phyloP scores from a whole-genome alignment of 92 coral and sea anemone genomes.

The Porites evermanni region DNA sequence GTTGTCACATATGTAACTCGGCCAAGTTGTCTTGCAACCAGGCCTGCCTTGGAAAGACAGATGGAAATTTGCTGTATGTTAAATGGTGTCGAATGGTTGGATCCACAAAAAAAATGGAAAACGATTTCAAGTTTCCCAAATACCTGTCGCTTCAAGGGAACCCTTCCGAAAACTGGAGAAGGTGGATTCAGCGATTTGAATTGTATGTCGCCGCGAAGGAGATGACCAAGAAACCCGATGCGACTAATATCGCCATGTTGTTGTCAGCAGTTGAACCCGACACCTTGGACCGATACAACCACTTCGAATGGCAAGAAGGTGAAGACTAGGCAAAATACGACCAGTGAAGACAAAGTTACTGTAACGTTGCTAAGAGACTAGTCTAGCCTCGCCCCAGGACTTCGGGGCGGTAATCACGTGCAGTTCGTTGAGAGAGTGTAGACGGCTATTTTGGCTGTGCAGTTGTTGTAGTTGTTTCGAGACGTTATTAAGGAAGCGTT shows the following conservation, averaged over 20 bases:
- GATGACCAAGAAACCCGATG: neutral
- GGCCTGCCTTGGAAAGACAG: neutral
- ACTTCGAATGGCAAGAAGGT: neutral
- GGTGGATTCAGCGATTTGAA: neutral
- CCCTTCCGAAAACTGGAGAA: constrained; percentile 3
- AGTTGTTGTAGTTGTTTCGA: neutral
- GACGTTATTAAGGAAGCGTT: neutral
- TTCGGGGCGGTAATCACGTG: too few species aligned
- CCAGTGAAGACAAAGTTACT: neutral
- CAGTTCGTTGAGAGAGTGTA: too few species aligned
- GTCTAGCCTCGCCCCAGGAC: too few species aligned
- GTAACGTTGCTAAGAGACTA: too few species aligned
- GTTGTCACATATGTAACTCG: neutral
- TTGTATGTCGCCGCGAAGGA: neutral
- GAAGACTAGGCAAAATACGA: neutral
- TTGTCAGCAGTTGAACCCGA: neutral
- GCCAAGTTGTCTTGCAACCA: neutral
- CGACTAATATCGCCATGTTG: neutral
- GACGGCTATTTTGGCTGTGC: neutral
- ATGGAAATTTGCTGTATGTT: neutral
- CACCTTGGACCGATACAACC: neutral
- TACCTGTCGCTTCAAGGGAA: neutral
- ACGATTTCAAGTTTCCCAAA: constrained; percentile 4
- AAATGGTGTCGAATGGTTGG: neutral
- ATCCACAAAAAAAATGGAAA: neutral